These are phyloP conservation scores for Lacerta viridis DNA, from an alignment of 2,797 vertebrate genomes.

Conservation along the genomic window DNA sequence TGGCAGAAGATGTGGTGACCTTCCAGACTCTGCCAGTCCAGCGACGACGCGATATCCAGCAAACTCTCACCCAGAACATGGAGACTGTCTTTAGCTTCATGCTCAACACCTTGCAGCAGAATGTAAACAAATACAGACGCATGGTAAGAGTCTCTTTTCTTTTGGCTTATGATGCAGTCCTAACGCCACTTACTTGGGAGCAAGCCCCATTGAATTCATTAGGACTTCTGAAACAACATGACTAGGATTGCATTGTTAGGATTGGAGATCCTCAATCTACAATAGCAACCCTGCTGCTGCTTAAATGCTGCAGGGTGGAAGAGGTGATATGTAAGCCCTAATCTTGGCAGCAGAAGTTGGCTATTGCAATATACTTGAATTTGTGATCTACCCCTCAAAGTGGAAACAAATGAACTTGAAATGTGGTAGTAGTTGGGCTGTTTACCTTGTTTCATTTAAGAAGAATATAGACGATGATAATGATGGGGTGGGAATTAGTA, in stretches of 20 bases:
- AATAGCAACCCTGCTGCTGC: not conserved
- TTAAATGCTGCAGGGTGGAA: not conserved
- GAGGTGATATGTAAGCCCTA: not conserved
- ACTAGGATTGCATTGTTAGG: not conserved
- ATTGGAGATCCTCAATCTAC: not conserved
- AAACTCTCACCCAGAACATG: constrained; percentile 97
- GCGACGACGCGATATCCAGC: constrained; percentile 95
- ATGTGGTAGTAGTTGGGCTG: not conserved
- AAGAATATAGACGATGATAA: constrained; percentile 28
- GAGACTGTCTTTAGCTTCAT: constrained; percentile 94
- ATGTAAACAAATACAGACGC: constrained; percentile 89
- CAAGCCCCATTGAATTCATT: too few relatives aligned
- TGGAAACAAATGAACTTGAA: not conserved
- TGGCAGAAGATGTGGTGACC: constrained; percentile 97
- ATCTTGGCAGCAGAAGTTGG: not conserved
- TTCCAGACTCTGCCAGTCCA: constrained; percentile 94
- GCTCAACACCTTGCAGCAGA: constrained; percentile 89
- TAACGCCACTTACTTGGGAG: too few relatives aligned
- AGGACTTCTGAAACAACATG: too few relatives aligned
- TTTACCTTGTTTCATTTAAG: constrained; percentile 3
- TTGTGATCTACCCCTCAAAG: not conserved
- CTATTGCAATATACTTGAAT: not conserved
- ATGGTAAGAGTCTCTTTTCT: constrained; percentile 81
- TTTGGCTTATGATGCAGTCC: not conserved
- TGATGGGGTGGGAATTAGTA: not conserved